Evolutionary conservation across 2,113 vertebrate species (phyloP), one percentile per base, ranked within the genome.

Genomic region (Asarcornis scutulata): DNA sequence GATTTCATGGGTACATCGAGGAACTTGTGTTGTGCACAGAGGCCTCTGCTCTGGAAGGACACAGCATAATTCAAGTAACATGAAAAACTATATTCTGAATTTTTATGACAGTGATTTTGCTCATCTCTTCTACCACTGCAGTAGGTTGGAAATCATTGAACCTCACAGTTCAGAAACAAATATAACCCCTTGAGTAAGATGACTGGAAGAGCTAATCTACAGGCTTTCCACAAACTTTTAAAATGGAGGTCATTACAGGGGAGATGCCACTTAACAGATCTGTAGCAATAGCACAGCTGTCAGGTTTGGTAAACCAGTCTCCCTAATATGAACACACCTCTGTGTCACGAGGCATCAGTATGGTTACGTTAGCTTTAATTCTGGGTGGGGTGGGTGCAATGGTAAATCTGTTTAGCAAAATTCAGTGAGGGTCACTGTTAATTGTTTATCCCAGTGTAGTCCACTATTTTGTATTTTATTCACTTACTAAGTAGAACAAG

Each of bases 91-190:
- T 88, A 74, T 91, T 91, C 88, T 89, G 48, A 79, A 25, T 97
- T 95, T 95, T 95, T 93, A 91, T 88, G 72, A 64, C 26, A 94
- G 81, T 67, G 77, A 91, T 96, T 69, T 81, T 29, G n/a, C 48
- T 71, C 44, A 34, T 34, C 58, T n/a, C 12, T 14, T 29, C 26
- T 36, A 71, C 48, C 34, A 13, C 68, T 36, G 48, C n/a, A 26
- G n/a, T 6, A 38, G 68, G 62, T 26, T 36, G n/a, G n/a, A 38
- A 38, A 21, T 52, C 26, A 29, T 32, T 42, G 27, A 22, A 52
- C 68, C 27, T 52, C 46, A 27, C 46, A 18, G 46, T 18, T 34
- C n/a, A 20, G 67, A 36, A 50, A 71, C 15, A 26, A 5, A 13
- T 9, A 52, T 7, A 52, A 29, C 68, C 34, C 48, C 26, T 11